A percentile compares a stretch with the other conserved stretches of the same genome.
Evolutionary conservation across 2,797 vertebrate species (phyloP).

Genomic region (Aldrovandia affinis): DNA sequence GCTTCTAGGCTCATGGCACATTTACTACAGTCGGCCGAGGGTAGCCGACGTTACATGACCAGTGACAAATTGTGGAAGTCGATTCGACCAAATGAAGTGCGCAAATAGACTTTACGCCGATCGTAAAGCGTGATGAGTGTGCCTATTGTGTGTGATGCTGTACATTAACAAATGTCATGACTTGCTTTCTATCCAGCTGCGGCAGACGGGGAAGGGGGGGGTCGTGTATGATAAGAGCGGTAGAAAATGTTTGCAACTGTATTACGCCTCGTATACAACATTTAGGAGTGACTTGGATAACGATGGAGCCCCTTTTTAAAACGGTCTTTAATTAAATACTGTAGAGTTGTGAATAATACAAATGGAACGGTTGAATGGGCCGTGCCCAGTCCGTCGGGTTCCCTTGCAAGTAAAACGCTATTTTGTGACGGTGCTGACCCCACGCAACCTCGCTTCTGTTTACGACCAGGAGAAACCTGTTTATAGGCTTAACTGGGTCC

Average conservation of each 20-base stretch:
- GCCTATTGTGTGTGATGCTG: background rate
- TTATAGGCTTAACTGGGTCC: slow-evolving; percentile 26
- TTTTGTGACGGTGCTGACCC: slow-evolving; percentile 17
- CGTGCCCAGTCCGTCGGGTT: background rate
- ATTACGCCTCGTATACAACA: background rate
- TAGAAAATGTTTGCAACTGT: background rate
- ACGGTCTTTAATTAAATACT: background rate
- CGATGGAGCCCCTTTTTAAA: background rate
- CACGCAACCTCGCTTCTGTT: background rate
- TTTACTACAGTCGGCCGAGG: background rate
- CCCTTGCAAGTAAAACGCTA: background rate
- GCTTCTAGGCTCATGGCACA: background rate
- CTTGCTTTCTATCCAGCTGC: slow-evolving; percentile 14
- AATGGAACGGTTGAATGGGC: background rate
- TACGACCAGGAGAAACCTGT: background rate
- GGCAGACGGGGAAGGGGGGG: background rate
- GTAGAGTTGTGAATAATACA: background rate
- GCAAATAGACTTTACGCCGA: slow-evolving; percentile 1
- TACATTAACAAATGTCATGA: slow-evolving; percentile 31
- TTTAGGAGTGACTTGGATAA: background rate
- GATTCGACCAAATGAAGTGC: slow-evolving; percentile 29
- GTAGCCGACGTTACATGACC: slow-evolving; percentile 51
- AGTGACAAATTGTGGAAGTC: slow-evolving; percentile 18
- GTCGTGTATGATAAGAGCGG: slow-evolving; percentile 26
- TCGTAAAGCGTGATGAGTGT: slow-evolving; percentile 8